These are phyloP conservation scores for Heterodera filipjevi DNA, from an alignment of 2,888 invertebrate species.

Conservation along the genomic window DNA sequence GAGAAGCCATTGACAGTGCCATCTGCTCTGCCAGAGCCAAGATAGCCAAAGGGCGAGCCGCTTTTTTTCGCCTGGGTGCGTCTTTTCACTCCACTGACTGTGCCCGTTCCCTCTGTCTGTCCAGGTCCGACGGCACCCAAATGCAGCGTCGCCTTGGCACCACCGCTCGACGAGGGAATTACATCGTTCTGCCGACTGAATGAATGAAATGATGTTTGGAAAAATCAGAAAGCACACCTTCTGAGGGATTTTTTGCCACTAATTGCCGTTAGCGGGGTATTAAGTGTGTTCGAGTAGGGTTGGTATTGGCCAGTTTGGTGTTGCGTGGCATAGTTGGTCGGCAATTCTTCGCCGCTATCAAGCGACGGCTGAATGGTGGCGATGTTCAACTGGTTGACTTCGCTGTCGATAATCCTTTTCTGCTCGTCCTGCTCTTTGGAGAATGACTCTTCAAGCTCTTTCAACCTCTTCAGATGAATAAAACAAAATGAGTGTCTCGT, in stretches of 20 bases:
- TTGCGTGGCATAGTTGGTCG: slow-evolving; percentile 11
- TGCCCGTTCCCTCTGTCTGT: not conserved
- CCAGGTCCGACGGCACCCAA: not conserved
- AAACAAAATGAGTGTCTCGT: not conserved
- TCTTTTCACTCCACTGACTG: slow-evolving; percentile 2
- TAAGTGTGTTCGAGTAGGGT: not conserved
- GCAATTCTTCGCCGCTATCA: not conserved
- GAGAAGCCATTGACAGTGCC: not conserved
- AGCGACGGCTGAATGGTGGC: slow-evolving; percentile 8
- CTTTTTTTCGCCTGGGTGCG: slow-evolving; percentile 13
- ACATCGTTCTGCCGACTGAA: slow-evolving; percentile 37
- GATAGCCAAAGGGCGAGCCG: not conserved
- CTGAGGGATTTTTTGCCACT: slow-evolving; percentile 35
- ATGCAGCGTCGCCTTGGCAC: not conserved
- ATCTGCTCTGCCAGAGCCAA: not conserved
- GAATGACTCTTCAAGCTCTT: slow-evolving; percentile 36
- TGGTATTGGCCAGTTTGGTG: slow-evolving; percentile 5
- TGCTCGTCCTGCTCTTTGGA: slow-evolving; percentile 37
- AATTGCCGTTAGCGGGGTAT: slow-evolving; percentile 8
- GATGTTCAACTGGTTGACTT: slow-evolving; percentile 35
- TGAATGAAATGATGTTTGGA: no score
- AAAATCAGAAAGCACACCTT: slow-evolving; percentile 19
- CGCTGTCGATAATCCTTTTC: slow-evolving; percentile 33
- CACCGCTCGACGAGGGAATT: not conserved
- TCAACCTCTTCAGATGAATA: slow-evolving; percentile 2